A percentile compares a stretch with the other conserved stretches of the same genome.
Evolutionary conservation across 2,888 invertebrate species (phyloP).

Genomic region (Panopea generosa): DNA sequence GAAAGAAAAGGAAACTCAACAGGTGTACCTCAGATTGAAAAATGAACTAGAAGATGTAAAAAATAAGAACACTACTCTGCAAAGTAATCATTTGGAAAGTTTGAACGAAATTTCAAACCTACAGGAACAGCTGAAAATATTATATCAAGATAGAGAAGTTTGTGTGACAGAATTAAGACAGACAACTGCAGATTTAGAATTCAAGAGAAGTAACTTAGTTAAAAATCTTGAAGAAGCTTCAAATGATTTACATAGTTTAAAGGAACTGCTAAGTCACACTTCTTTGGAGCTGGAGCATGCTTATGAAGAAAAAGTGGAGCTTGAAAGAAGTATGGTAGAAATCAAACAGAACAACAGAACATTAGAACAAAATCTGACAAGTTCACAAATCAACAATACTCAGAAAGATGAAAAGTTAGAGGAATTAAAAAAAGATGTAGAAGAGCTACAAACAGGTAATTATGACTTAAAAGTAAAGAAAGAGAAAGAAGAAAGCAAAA

Average conservation of each 20-base stretch:
- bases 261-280: constrained; percentile 55
- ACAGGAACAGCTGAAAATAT: constrained; percentile 5
- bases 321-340: constrained; percentile 17
- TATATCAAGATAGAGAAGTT: constrained; percentile 30
- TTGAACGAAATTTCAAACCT: constrained; percentile 14
- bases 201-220: constrained; percentile 29
- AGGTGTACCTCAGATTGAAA: background rate
- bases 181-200: constrained; percentile 15
- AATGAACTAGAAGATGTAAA: background rate
- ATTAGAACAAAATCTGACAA: constrained; percentile 12
- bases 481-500: constrained; percentile 8
- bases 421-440: constrained; percentile 13
- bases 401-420: constrained; percentile 10
- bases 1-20: background rate
- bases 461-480: constrained; percentile 10
- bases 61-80: background rate
- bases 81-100: background rate
- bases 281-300: constrained; percentile 52
- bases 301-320: constrained; percentile 19
- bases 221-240: constrained; percentile 63
- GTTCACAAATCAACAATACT: background rate
- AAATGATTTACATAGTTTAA: background rate
- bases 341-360: constrained; percentile 9
- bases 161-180: constrained; percentile 20
- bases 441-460: constrained; percentile 17